Base-by-base conservation (phyloP, 2,113 vertebrate genomes). In the Cynocephalus volans region DNA sequence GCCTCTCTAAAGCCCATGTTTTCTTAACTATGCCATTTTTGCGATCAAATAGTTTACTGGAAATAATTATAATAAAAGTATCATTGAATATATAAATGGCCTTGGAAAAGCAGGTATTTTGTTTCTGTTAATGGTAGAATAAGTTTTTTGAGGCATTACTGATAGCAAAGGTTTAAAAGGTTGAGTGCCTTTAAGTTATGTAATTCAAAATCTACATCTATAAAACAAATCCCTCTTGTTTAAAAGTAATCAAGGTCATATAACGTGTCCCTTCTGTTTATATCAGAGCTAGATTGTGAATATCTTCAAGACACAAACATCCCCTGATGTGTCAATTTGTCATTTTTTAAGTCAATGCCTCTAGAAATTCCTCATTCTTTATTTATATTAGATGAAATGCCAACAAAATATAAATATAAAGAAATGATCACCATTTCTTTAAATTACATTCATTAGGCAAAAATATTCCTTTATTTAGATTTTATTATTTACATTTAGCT, bases 401-500 rank as follows among this genome's bases (percentile, higher is more conserved):
- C 28, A 87, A 19, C 26, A 95, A 94, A 92, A 96, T 52, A 81
- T 58, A 93, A 93, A 93, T 24, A 80, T 17, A 62, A 5, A 79
- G 24, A 73, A 95, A 79, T 14, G 17, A 60, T n/a, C 8, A 75
- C 15, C 60, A 92, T 82, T 95, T 93, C 28, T 73, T 88, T 90
- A 95, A 83, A 73, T 21, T 60, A 72, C 13, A 87, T 23, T 79
- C 28, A 69, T 18, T 86, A 96, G 28, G 45, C 73, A 90, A 96
- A 95, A 87, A 60, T 31, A 86, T 23, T 87, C 8, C 58, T 92
- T 96, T 76, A 75, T 86, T 95, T 89, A 69, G 67, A 87, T 28
- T 67, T 79, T 93, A 90, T 65, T 93, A 28, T 15, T 92, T 64
- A 80, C 18, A 89, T 60, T 90, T 82, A 70, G 12, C 23, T 87